Percentiles rank a stretch among this genome's conserved stretches.
Conservation (phyloP, 2,113 vertebrate species). For the Oncorhynchus mykiss region DNA sequence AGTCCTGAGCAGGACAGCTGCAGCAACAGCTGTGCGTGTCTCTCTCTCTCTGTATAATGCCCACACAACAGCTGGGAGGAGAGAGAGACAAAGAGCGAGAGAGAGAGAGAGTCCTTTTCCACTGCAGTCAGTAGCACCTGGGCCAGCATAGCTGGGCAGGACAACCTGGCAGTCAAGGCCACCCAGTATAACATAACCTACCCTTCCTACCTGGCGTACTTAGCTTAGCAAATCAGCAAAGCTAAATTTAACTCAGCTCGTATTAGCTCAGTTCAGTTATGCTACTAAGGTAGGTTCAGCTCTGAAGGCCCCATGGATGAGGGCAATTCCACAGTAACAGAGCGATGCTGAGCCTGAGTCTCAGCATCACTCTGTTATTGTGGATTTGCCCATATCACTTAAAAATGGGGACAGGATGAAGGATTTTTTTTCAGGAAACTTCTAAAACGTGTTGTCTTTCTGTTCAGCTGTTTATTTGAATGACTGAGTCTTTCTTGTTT, state of each 20-base stretch:
- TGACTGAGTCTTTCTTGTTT: neutral
- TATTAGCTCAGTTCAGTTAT: neutral
- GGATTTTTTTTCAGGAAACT: neutral
- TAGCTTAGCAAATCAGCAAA: neutral
- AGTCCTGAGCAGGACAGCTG: too few relatives aligned
- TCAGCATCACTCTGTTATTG: too few relatives aligned
- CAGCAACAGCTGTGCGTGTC: neutral
- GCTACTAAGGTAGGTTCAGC: too few relatives aligned
- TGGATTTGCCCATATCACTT: neutral
- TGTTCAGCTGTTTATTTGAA: neutral
- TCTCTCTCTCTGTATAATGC: slow-evolving; percentile 13
- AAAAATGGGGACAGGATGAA: neutral
- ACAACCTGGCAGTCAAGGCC: slow-evolving; percentile 46
- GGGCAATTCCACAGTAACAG: neutral
- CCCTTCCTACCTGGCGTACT: neutral
- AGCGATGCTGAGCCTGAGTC: neutral
- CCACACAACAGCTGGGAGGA: too few relatives aligned
- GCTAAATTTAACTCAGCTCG: neutral
- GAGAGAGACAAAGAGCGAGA: too few relatives aligned
- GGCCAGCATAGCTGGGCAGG: slow-evolving; percentile 36
- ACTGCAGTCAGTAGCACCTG: slow-evolving; percentile 60
- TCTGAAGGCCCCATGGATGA: neutral
- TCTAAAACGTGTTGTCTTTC: neutral
- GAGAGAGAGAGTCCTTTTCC: slow-evolving; percentile 56
- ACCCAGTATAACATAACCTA: slow-evolving; percentile 37